A percentile compares a stretch with the other conserved stretches of the same genome.
These are phyloP conservation scores for Austrolebias charrua DNA, from an alignment of 2,797 vertebrate genomes.

Conservation along the genomic window DNA sequence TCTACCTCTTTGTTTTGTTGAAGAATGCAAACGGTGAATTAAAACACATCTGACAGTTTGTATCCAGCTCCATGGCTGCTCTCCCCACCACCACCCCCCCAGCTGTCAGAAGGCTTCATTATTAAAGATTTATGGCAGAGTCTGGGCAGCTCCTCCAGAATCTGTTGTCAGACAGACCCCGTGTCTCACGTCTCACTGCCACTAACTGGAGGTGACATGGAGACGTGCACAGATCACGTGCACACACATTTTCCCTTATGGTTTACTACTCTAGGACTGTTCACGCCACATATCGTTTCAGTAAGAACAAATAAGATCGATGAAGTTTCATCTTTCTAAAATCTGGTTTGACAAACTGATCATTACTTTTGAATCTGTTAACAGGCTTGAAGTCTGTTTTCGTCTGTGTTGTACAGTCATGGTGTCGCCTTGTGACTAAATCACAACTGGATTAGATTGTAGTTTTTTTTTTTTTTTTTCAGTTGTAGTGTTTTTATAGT, in stretches of 20 bases:
- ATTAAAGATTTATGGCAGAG: slow-evolving; percentile 78
- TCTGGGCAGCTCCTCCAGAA: slow-evolving; percentile 75
- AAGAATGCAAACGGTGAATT: slow-evolving; percentile 68
- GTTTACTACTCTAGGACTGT: slow-evolving; percentile 10
- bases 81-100: slow-evolving; percentile 53
- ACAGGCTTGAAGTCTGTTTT: too few species aligned
- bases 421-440: too few species aligned
- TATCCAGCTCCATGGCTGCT: slow-evolving; percentile 59
- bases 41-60: slow-evolving; percentile 74
- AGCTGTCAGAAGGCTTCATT: slow-evolving; percentile 78
- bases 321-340: slow-evolving; percentile 2
- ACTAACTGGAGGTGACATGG: slow-evolving; percentile 72
- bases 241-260: slow-evolving; percentile 8
- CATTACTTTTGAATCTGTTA: too few species aligned
- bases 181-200: slow-evolving; percentile 70
- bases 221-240: slow-evolving; percentile 38
- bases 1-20: slow-evolving; percentile 55
- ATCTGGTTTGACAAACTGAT: neutral
- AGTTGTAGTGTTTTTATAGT: too few species aligned
- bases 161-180: slow-evolving; percentile 77
- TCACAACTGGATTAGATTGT: too few species aligned
- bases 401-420: too few species aligned
- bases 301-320: slow-evolving; percentile 5
- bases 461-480: too few species aligned
- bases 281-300: slow-evolving; percentile 4